A percentile compares a stretch with the other conserved stretches of the same genome.
phyloP scores from a whole-genome alignment of 2,797 vertebrate genomes.

The Melanotaenia maccullochi region DNA sequence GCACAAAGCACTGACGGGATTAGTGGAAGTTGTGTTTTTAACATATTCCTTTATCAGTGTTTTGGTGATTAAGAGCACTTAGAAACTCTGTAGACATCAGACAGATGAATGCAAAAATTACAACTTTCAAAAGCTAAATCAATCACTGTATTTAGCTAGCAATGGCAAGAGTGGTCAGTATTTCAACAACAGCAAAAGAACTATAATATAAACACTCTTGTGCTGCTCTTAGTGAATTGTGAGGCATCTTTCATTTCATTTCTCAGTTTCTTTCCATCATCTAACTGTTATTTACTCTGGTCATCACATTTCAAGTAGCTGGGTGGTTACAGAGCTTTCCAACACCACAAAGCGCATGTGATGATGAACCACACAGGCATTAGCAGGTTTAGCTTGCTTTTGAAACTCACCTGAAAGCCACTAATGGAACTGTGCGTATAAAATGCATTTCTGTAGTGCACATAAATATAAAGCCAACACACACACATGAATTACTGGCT shows the following conservation, averaged over 20 bases:
- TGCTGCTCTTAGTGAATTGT: not conserved
- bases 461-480: slow-evolving; percentile 33
- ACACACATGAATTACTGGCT: slow-evolving; percentile 45
- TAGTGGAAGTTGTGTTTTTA: not conserved
- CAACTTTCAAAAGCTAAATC: not conserved
- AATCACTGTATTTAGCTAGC: not conserved
- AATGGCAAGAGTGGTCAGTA: not conserved
- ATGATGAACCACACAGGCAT: slow-evolving; percentile 59
- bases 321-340: slow-evolving; percentile 26
- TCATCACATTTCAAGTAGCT: slow-evolving; percentile 9
- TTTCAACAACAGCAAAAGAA: slow-evolving; percentile 2
- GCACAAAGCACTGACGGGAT: not conserved
- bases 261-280: not conserved
- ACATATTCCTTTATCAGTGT: not conserved
- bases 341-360: slow-evolving; percentile 42
- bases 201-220: not conserved
- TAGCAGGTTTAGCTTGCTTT: slow-evolving; percentile 49
- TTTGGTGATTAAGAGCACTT: not conserved
- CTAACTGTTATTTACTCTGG: slow-evolving; percentile 27
- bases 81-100: not conserved
- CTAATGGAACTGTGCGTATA: slow-evolving; percentile 68
- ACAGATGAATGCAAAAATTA: not conserved
- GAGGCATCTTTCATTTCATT: not conserved
- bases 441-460: slow-evolving; percentile 55
- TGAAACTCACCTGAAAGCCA: slow-evolving; percentile 59